Evolutionary conservation across 2,888 invertebrate species (phyloP).

Genomic region (Volucella inanis): DNA sequence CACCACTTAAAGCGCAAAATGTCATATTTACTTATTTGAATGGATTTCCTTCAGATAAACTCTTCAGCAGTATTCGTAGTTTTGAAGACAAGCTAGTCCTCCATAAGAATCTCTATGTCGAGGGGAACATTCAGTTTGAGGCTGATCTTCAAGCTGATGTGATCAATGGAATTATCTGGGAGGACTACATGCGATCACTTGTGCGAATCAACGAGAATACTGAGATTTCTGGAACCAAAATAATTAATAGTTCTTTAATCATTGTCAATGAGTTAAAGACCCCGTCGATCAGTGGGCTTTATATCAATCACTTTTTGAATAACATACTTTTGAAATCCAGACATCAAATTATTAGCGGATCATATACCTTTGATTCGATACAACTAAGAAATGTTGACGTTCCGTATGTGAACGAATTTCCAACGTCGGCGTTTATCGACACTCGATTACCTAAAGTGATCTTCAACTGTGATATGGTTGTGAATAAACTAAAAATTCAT

Average conservation of each 20-base stretch:
- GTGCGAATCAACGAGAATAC: slow-evolving; percentile 76
- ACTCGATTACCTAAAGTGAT: slow-evolving; percentile 69
- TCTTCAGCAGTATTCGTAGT: slow-evolving; percentile 76
- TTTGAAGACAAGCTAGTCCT: slow-evolving; percentile 76
- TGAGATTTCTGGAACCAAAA: slow-evolving; percentile 76
- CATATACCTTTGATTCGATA: slow-evolving; percentile 77
- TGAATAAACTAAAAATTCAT: slow-evolving; percentile 75
- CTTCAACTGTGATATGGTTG: slow-evolving; percentile 76
- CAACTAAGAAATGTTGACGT: slow-evolving; percentile 78
- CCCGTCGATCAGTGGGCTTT: slow-evolving; percentile 75
- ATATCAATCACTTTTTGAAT: slow-evolving; percentile 77
- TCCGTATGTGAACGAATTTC: slow-evolving; percentile 76
- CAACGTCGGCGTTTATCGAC: slow-evolving; percentile 77
- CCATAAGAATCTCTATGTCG: slow-evolving; percentile 79
- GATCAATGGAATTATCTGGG: slow-evolving; percentile 78
- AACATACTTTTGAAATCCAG: slow-evolving; percentile 77
- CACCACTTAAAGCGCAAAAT: slow-evolving; percentile 74
- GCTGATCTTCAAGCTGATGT: slow-evolving; percentile 75
- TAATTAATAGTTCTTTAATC: slow-evolving; percentile 76
- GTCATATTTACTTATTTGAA: slow-evolving; percentile 79
- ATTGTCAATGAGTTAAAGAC: slow-evolving; percentile 76
- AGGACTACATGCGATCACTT: slow-evolving; percentile 75
- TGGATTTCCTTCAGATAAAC: slow-evolving; percentile 77
- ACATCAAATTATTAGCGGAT: slow-evolving; percentile 78
- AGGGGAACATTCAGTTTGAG: slow-evolving; percentile 79